A percentile compares a stretch with the other conserved stretches of the same genome.
These are phyloP conservation scores for Cydia strobilella DNA, from an alignment of 1,140 invertebrate genomes.

Conservation along the genomic window DNA sequence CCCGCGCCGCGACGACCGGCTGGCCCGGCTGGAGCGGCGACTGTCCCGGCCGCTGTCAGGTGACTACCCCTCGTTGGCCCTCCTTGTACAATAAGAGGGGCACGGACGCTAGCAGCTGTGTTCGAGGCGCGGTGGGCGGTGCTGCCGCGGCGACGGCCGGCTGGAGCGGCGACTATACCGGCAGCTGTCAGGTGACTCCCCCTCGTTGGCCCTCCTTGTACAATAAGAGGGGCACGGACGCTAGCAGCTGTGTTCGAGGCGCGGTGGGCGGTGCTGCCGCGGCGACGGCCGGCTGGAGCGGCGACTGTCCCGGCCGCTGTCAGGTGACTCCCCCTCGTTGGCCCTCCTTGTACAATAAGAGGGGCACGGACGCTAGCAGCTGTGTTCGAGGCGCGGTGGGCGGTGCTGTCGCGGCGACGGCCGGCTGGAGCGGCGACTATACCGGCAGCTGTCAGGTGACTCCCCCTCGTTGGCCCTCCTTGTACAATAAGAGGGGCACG, in stretches of 20 bases:
- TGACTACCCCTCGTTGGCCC: no score
- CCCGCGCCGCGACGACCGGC: slow-evolving; percentile 34
- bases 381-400: slow-evolving; percentile 67
- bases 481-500: background rate
- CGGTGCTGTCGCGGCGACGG: slow-evolving; percentile 60
- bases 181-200: slow-evolving; percentile 38
- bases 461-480: no score
- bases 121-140: slow-evolving; percentile 70
- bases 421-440: slow-evolving; percentile 61
- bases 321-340: background rate
- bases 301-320: slow-evolving; percentile 53
- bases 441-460: slow-evolving; percentile 44
- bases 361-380: background rate
- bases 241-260: slow-evolving; percentile 53
- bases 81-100: no score
- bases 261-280: slow-evolving; percentile 65
- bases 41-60: slow-evolving; percentile 51
- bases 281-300: slow-evolving; percentile 63
- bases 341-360: no score
- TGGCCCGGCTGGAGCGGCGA: slow-evolving; percentile 59
- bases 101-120: slow-evolving; percentile 65
- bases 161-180: slow-evolving; percentile 60
- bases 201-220: no score
- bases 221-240: background rate
- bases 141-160: slow-evolving; percentile 60